phyloP scores from a whole-genome alignment of 2,113 vertebrate species.

The Cololabis saira region DNA sequence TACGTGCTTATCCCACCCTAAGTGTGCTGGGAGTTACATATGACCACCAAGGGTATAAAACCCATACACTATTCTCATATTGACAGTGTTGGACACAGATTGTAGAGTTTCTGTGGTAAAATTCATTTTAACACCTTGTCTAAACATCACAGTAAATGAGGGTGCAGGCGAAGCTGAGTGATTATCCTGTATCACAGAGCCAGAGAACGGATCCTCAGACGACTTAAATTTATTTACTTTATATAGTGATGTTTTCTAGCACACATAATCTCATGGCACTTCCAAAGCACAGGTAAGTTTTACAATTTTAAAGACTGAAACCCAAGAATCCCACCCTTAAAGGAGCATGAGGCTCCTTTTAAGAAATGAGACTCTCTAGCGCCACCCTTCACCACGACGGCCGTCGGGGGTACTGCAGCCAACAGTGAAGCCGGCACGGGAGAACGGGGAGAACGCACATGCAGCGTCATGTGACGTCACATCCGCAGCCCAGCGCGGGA shows the following conservation, averaged over 20 bases:
- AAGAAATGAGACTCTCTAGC: too few species aligned
- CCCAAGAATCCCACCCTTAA: background rate
- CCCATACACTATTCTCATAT: constrained; percentile 40
- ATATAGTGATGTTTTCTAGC: too few species aligned
- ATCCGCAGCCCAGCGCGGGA: too few species aligned
- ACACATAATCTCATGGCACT: background rate
- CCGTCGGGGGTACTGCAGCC: too few species aligned
- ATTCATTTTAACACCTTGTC: constrained; percentile 43
- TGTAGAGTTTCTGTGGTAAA: constrained; percentile 38
- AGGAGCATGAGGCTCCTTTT: too few species aligned
- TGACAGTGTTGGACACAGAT: constrained; percentile 54
- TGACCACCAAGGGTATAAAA: constrained; percentile 39
- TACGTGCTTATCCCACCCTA: constrained; percentile 19
- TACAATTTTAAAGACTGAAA: too few species aligned
- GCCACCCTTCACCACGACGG: too few species aligned
- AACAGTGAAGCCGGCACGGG: too few species aligned
- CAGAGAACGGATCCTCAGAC: constrained; percentile 6
- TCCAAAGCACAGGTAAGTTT: background rate
- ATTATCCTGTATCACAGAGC: constrained; percentile 16
- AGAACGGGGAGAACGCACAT: too few species aligned
- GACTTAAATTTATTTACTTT: background rate
- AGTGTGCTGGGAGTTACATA: constrained; percentile 40
- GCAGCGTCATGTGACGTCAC: too few species aligned
- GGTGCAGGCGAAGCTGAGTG: background rate
- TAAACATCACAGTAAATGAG: constrained; percentile 9